These are phyloP conservation scores for Globodera rostochiensis DNA, from an alignment of 1,140 invertebrate species.

Conservation along the genomic window DNA sequence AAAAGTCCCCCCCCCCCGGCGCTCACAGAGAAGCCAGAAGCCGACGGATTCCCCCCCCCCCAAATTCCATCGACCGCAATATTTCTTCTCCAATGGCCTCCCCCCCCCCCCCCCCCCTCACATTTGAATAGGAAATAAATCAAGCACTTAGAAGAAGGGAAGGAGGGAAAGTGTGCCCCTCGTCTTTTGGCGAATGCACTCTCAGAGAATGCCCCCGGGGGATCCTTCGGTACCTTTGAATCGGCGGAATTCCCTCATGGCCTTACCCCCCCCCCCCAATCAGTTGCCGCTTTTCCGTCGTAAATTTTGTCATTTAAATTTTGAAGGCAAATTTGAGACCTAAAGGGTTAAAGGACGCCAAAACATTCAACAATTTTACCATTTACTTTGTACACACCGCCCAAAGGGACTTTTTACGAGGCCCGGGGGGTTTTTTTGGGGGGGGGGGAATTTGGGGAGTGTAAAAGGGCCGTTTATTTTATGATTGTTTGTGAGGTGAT, in stretches of 20 bases:
- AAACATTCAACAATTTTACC: no score
- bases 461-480: background rate
- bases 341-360: no score
- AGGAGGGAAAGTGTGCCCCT: no score
- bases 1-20: background rate
- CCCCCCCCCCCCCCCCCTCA: background rate
- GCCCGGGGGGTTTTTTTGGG: background rate
- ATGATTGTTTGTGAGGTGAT: no score
- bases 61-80: background rate
- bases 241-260: background rate
- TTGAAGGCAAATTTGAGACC: no score
- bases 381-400: no score
- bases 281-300: no score
- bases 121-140: conserved; percentile 1
- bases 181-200: background rate
- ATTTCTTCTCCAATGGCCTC: background rate
- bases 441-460: background rate
- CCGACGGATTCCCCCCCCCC: background rate
- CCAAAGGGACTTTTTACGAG: no score
- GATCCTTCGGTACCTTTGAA: background rate
- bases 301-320: background rate
- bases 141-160: background rate
- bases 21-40: no score
- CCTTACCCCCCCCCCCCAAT: background rate
- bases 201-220: background rate